A percentile compares a stretch with the other conserved stretches of the same genome.
Evolutionary conservation across 2,113 vertebrate species (phyloP).

Genomic region (Chroicocephalus ridibundus): DNA sequence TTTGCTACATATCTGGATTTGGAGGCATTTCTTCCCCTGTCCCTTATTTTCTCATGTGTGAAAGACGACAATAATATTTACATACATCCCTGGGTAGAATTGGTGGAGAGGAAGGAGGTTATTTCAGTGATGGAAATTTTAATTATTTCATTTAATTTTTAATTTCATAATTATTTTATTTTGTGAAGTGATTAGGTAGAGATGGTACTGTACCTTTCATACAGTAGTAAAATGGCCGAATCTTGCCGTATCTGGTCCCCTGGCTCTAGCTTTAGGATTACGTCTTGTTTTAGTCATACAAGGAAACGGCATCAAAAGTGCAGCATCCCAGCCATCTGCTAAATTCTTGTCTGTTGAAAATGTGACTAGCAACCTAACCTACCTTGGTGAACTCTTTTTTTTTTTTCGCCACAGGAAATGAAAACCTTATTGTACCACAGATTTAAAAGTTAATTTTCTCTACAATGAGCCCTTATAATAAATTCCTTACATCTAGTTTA

Average conservation of each 20-base stretch:
- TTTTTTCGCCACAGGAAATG: neutral
- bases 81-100: rapidly evolving
- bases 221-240: neutral
- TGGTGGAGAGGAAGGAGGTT: neutral
- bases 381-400: neutral
- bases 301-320: neutral
- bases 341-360: neutral
- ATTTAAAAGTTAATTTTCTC: neutral
- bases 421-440: neutral
- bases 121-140: neutral
- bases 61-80: neutral
- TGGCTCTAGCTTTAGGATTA: neutral
- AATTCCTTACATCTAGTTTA: neutral
- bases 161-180: neutral
- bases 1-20: neutral
- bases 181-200: neutral
- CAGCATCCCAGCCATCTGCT: neutral
- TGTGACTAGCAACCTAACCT: neutral
- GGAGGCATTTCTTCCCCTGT: neutral
- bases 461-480: neutral
- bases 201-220: neutral
- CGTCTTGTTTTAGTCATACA: neutral
- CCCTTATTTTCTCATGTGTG: neutral
- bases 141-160: neutral
- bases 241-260: neutral